A percentile compares a stretch with the other conserved stretches of the same genome.
Evolutionary conservation across 2,113 vertebrate species (phyloP).

Genomic region (Trinectes maculatus): DNA sequence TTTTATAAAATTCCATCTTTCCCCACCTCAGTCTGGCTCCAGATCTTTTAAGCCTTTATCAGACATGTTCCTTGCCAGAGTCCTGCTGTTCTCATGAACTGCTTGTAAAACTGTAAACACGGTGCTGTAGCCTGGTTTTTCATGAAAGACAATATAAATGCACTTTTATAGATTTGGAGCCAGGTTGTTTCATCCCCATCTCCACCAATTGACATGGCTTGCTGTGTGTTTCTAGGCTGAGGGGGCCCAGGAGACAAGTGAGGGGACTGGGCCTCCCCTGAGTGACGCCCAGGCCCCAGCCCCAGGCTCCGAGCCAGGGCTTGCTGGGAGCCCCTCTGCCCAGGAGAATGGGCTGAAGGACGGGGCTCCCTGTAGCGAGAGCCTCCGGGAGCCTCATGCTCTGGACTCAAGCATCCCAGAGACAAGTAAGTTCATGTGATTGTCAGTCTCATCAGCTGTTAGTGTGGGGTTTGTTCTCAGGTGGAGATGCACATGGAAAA

Average conservation of each 20-base stretch:
- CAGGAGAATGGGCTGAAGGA: constrained; percentile 88
- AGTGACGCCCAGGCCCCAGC: constrained; percentile 73
- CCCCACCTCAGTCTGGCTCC: constrained; percentile 43
- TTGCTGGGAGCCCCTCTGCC: constrained; percentile 67
- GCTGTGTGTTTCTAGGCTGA: constrained; percentile 89
- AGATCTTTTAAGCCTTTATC: constrained; percentile 18
- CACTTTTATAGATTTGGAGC: constrained; percentile 30
- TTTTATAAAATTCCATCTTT: background rate
- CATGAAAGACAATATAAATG: background rate
- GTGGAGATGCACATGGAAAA: background rate
- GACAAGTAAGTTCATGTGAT: constrained; percentile 89
- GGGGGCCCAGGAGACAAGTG: constrained; percentile 83
- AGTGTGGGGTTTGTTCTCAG: background rate
- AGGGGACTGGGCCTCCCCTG: constrained; percentile 77
- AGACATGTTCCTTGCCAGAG: background rate
- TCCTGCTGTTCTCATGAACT: too few relatives aligned
- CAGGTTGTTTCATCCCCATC: constrained; percentile 53
- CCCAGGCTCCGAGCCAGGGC: constrained; percentile 51
- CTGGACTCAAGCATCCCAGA: constrained; percentile 93
- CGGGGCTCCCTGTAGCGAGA: constrained; percentile 76
- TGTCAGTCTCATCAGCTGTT: background rate
- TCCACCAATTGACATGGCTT: constrained; percentile 66
- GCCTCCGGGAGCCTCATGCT: constrained; percentile 87
- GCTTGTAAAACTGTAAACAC: background rate
- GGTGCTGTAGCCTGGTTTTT: background rate